Conservation (phyloP, 2,888 invertebrate genomes). For the Oxyteleia sp. region DNA sequence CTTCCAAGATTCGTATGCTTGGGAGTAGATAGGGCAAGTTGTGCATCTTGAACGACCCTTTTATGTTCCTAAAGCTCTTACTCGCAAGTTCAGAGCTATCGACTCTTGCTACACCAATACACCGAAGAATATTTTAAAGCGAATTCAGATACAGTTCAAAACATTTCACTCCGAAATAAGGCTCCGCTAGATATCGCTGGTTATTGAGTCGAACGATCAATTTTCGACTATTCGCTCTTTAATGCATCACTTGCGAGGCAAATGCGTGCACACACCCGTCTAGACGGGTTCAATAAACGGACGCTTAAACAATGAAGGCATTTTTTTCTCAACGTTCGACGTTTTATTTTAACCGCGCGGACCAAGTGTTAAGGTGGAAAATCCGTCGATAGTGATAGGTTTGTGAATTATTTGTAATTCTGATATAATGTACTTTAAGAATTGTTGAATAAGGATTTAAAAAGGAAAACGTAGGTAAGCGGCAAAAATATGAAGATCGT, state of each 20-base stretch:
- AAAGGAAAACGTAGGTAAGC: too few relatives aligned
- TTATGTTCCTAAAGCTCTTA: constrained; percentile 74
- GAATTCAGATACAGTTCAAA: constrained; percentile 69
- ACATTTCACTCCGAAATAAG: constrained; percentile 64
- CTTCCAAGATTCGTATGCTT: constrained; percentile 68
- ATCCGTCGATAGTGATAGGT: too few relatives aligned
- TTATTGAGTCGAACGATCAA: constrained; percentile 48
- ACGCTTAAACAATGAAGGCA: not conserved
- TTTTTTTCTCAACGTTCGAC: too few relatives aligned
- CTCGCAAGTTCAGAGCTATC: constrained; percentile 67
- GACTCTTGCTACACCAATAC: constrained; percentile 66
- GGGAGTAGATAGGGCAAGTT: constrained; percentile 71
- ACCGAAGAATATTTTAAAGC: constrained; percentile 68
- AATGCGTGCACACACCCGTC: not conserved
- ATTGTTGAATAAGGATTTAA: too few relatives aligned
- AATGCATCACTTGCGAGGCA: constrained; percentile 12
- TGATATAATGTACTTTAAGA: too few relatives aligned
- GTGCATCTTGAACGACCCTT: constrained; percentile 73
- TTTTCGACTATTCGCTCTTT: constrained; percentile 47
- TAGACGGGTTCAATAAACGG: not conserved
- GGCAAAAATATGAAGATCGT: too few relatives aligned
- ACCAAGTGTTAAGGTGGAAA: too few relatives aligned
- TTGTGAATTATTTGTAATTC: too few relatives aligned
- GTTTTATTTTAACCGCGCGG: not conserved
- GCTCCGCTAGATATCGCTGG: constrained; percentile 45